A percentile compares a stretch with the other conserved stretches of the same genome.
These are phyloP conservation scores for Odocoileus hemionus DNA, from an alignment of 2,113 vertebrate species.

Conservation along the genomic window DNA sequence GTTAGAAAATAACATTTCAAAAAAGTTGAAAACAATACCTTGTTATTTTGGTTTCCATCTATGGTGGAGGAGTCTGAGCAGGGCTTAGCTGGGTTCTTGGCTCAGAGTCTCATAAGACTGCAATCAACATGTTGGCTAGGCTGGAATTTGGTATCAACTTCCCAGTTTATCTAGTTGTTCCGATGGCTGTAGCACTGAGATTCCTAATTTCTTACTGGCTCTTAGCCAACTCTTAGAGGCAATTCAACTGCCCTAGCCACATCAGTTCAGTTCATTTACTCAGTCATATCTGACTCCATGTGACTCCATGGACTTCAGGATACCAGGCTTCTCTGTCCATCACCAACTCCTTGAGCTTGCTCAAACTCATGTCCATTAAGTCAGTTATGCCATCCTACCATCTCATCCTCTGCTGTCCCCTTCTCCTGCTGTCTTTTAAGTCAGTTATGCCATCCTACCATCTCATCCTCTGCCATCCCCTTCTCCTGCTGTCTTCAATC, in stretches of 20 bases:
- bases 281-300: background rate
- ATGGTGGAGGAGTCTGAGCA: background rate
- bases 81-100: background rate
- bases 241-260: background rate
- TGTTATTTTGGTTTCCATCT: background rate
- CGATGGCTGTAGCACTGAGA: background rate
- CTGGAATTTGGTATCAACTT: background rate
- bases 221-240: background rate
- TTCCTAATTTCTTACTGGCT: background rate
- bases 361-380: background rate
- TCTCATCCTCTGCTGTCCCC: too few relatives aligned
- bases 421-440: background rate
- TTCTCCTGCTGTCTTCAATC: background rate
- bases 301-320: background rate
- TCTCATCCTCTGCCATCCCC: too few relatives aligned
- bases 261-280: background rate
- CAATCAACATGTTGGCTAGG: background rate
- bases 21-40: conserved; percentile 48
- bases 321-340: background rate
- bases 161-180: background rate
- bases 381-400: background rate
- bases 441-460: too few relatives aligned
- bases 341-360: background rate
- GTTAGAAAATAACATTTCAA: conserved; percentile 76
- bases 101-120: background rate